Evolutionary conservation across 1,140 invertebrate genomes (phyloP).

Genomic region (Atta cephalotes): DNA sequence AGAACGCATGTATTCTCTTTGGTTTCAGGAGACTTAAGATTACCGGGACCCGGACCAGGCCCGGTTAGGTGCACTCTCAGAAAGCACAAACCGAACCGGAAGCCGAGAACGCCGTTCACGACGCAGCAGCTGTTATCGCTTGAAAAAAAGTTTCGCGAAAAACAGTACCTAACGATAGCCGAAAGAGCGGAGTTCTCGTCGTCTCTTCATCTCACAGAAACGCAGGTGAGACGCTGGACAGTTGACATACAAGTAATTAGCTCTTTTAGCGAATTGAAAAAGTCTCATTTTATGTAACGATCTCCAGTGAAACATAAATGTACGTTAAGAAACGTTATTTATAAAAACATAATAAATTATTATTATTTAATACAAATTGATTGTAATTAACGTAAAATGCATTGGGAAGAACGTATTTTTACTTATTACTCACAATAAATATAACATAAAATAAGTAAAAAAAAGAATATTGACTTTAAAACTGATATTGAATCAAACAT

Average conservation of each 20-base stretch:
- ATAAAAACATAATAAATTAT: not conserved
- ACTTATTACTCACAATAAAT: not conserved
- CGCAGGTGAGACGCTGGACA: constrained; percentile 89
- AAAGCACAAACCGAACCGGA: constrained; percentile 96
- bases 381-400: not conserved
- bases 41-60: constrained; percentile 81
- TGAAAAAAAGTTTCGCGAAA: constrained; percentile 98
- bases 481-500: not conserved
- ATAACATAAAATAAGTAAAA: not conserved
- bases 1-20: constrained; percentile 26
- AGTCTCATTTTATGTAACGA: not conserved
- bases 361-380: no score
- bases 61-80: constrained; percentile 80
- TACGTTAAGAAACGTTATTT: not conserved
- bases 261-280: constrained; percentile 1
- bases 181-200: constrained; percentile 98
- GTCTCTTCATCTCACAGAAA: constrained; percentile 97
- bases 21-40: constrained; percentile 81
- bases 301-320: not conserved
- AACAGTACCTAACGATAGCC: constrained; percentile 98
- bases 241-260: constrained; percentile 23
- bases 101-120: constrained; percentile 98
- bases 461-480: not conserved
- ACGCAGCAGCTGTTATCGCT: constrained; percentile 97
- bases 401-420: not conserved